phyloP scores from a whole-genome alignment of 2,797 vertebrate species.

The Sebastiscus albofasciatus region DNA sequence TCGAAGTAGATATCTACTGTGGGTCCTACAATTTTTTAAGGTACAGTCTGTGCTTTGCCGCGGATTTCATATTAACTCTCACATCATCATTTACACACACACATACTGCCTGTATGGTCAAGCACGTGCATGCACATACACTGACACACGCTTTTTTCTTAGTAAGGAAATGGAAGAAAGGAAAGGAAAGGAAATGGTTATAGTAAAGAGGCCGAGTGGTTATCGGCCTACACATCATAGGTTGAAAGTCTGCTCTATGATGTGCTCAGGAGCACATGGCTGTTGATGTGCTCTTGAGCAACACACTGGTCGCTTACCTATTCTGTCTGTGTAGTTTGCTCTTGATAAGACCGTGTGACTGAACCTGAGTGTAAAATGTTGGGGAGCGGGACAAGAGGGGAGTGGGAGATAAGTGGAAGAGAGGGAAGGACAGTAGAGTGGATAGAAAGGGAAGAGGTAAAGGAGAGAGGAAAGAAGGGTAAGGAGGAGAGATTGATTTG shows the following conservation, averaged over 20 bases:
- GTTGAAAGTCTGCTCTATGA: constrained; percentile 29
- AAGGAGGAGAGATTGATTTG: constrained; percentile 80
- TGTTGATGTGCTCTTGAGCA: constrained; percentile 63
- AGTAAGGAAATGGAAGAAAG: constrained; percentile 24
- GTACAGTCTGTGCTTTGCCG: constrained; percentile 68
- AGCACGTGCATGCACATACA: not conserved
- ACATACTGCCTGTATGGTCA: constrained; percentile 15
- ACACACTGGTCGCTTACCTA: constrained; percentile 19
- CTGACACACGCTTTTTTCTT: not conserved
- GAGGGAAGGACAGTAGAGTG: constrained; percentile 37
- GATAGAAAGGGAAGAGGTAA: constrained; percentile 52
- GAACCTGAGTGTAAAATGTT: constrained; percentile 61
- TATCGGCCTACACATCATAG: constrained; percentile 21
- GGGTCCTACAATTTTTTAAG: constrained; percentile 55
- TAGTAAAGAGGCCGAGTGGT: constrained; percentile 14
- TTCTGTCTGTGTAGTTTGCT: constrained; percentile 29
- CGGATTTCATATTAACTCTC: constrained; percentile 75
- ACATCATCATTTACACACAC: constrained; percentile 57
- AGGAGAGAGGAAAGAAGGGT: constrained; percentile 52
- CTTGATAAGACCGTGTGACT: constrained; percentile 45
- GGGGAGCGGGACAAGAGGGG: constrained; percentile 48
- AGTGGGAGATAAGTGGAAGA: constrained; percentile 50
- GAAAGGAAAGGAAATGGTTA: not conserved
- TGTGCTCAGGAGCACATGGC: constrained; percentile 13
- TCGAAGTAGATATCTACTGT: constrained; percentile 67